Percentiles rank a stretch among this genome's conserved stretches.
Conservation (phyloP, 2,113 vertebrate genomes). For the Paraplagusia blochii region DNA sequence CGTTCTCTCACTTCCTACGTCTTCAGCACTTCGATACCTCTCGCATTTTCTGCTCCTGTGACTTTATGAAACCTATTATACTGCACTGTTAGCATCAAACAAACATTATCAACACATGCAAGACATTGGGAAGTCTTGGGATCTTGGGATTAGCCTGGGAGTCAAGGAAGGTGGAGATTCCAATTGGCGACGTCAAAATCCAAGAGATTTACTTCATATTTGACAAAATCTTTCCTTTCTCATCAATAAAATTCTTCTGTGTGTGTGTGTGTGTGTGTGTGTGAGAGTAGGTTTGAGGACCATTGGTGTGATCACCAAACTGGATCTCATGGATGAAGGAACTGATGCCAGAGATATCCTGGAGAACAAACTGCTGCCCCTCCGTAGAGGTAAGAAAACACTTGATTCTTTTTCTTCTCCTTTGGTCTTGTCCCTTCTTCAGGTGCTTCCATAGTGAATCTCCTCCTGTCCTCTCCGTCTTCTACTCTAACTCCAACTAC, state of each 20-base stretch:
- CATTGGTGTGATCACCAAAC: conserved; percentile 95
- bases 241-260: not conserved
- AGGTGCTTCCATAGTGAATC: no score
- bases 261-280: not conserved
- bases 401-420: not conserved
- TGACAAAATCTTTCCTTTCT: not conserved
- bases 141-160: no score
- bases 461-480: no score
- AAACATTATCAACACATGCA: no score
- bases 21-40: not conserved
- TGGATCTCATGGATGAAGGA: conserved; percentile 97
- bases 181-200: no score
- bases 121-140: no score
- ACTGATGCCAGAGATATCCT: conserved; percentile 92
- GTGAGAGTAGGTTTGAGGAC: conserved; percentile 82
- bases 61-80: no score
- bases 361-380: conserved; percentile 92
- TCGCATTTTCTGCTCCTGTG: no score
- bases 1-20: not conserved
- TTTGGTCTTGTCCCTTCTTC: no score
- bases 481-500: no score
- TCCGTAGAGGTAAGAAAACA: conserved; percentile 82
- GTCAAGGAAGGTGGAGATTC: no score
- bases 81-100: no score
- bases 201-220: not conserved